A percentile compares a stretch with the other conserved stretches of the same genome.
These are phyloP conservation scores for Nymphalis c-album DNA, from an alignment of 2,888 invertebrate species.

Conservation along the genomic window DNA sequence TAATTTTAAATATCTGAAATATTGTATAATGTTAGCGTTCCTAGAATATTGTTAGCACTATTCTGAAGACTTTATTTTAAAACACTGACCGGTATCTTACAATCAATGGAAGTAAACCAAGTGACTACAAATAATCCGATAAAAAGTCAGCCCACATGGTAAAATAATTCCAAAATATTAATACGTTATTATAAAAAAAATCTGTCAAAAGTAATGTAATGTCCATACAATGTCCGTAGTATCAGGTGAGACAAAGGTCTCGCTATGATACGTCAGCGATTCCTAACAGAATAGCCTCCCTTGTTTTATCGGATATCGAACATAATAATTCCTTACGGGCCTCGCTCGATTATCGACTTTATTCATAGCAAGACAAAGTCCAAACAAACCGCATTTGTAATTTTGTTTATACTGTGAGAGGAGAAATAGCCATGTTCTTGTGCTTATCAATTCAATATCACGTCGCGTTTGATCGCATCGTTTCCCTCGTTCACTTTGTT, in stretches of 20 bases:
- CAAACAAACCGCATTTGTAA: background rate
- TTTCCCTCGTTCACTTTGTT: conserved; percentile 41
- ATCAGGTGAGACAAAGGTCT: conserved; percentile 74
- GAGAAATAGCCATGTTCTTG: conserved; percentile 47
- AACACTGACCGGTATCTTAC: too few species aligned
- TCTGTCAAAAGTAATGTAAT: conserved; percentile 33
- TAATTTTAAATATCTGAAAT: too few species aligned
- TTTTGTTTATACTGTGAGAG: conserved; percentile 34
- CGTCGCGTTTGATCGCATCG: conserved; percentile 64
- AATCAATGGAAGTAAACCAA: too few species aligned
- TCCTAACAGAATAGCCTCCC: conserved; percentile 68
- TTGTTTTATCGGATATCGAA: conserved; percentile 62
- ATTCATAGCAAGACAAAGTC: conserved; percentile 23
- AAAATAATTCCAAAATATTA: too few species aligned
- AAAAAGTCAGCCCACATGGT: too few species aligned
- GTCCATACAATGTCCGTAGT: conserved; percentile 54
- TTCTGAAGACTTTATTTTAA: too few species aligned
- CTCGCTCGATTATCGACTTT: conserved; percentile 20
- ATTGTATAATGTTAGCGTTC: too few species aligned
- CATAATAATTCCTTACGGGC: conserved; percentile 31
- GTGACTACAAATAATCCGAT: too few species aligned
- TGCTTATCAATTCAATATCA: conserved; percentile 74
- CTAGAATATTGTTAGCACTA: too few species aligned
- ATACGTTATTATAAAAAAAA: background rate
- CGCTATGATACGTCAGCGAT: conserved; percentile 76